These are phyloP conservation scores for Seira ritae DNA, from an alignment of 2,888 invertebrate species.

Conservation along the genomic window DNA sequence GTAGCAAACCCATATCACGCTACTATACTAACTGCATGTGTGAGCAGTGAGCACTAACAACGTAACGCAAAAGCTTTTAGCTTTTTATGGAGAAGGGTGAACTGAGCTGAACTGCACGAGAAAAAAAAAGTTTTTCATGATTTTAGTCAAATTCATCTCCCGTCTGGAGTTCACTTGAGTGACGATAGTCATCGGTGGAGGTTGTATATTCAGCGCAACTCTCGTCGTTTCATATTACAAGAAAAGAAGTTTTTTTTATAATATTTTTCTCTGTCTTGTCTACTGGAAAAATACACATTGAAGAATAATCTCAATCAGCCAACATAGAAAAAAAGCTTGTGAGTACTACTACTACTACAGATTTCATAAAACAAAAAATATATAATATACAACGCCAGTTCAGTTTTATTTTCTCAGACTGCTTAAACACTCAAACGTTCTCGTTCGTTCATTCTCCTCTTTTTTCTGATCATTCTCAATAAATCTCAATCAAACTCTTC, in stretches of 20 bases:
- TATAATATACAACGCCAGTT: too few species aligned
- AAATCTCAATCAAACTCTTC: too few species aligned
- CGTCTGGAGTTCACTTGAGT: conserved; percentile 54
- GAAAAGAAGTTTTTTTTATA: neutral
- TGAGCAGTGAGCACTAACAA: too few species aligned
- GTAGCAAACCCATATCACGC: too few species aligned
- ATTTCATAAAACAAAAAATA: neutral
- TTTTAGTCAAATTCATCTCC: conserved; percentile 39
- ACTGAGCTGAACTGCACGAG: neutral
- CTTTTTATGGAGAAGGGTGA: conserved; percentile 8
- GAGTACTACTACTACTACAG: neutral
- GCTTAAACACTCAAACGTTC: too few species aligned
- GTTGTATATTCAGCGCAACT: conserved; percentile 21
- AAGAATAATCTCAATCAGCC: neutral
- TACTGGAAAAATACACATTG: conserved; percentile 7
- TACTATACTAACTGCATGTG: too few species aligned
- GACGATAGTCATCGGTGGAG: conserved; percentile 50
- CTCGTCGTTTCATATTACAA: conserved; percentile 5
- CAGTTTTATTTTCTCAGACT: too few species aligned
- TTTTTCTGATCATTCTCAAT: too few species aligned
- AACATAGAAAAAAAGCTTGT: conserved; percentile 8
- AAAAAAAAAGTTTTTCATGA: conserved; percentile 1
- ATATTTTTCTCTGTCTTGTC: neutral
- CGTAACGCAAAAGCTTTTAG: neutral
- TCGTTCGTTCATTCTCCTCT: too few species aligned